These are phyloP conservation scores for Rhogogaster chlorosoma DNA, from an alignment of 2,888 invertebrate genomes.

Conservation along the genomic window DNA sequence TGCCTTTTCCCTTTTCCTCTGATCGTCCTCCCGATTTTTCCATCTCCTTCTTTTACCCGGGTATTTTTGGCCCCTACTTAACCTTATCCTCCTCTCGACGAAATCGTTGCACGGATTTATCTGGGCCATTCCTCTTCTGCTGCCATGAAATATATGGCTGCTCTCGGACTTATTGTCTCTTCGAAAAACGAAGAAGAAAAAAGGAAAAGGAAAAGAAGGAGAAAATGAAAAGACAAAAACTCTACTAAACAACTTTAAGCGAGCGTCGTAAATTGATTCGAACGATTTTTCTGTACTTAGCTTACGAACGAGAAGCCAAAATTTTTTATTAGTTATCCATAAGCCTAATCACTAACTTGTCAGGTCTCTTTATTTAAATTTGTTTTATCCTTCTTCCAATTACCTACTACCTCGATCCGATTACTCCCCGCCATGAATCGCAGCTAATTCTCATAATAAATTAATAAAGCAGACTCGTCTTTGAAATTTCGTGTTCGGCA, in stretches of 20 bases:
- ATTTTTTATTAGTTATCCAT: neutral
- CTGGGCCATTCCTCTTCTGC: slow-evolving; percentile 63
- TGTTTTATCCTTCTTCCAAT: neutral
- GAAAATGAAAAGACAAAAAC: neutral
- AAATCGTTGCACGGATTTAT: slow-evolving; percentile 74
- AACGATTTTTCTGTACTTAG: neutral
- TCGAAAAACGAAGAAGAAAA: neutral
- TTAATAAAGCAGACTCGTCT: slow-evolving; percentile 42
- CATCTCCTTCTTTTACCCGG: slow-evolving; percentile 53
- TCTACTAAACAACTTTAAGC: neutral
- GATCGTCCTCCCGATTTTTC: slow-evolving; percentile 51
- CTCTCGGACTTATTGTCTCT: slow-evolving; percentile 2
- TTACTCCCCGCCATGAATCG: neutral
- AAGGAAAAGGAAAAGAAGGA: neutral
- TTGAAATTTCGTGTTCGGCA: slow-evolving; percentile 38
- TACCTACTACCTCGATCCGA: neutral
- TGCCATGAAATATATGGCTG: slow-evolving; percentile 30
- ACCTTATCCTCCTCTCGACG: slow-evolving; percentile 76
- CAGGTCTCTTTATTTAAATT: neutral
- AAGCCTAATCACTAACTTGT: neutral
- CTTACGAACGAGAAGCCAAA: neutral
- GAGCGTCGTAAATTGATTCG: neutral
- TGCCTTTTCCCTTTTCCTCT: slow-evolving; percentile 69
- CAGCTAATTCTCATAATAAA: slow-evolving; percentile 25
- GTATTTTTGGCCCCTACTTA: slow-evolving; percentile 54